Base-by-base conservation (phyloP, 2,888 invertebrate species). In the Napeogenes inachia region DNA sequence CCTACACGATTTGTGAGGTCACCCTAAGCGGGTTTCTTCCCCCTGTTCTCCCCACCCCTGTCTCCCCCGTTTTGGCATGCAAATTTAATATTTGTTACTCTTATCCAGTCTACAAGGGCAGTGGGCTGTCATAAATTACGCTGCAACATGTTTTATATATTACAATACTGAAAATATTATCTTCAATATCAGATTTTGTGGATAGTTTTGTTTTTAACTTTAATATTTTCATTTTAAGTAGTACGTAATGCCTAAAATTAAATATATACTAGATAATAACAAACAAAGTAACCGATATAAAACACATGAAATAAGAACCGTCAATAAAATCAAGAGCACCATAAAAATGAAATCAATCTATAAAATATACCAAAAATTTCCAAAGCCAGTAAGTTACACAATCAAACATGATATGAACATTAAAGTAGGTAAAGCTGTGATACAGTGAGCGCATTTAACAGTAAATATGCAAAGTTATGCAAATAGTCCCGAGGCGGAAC, bases 41-140 rank as follows among this genome's bases (percentile, higher is more conserved):
- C 66, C 47, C 32, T 58, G 61, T 56, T 57, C 60, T 56, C 60
- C 65, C 62, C 21, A 59, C 63, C 65, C 63, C 46, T 58, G 57
- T n/a, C 32, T 53, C 54, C 58, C 60, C 65, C 54, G 46, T 50
- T 81, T 74, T 78, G 81, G 76, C 81, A 87, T 87, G 87, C 84
- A 88, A 89, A 89, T 89, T 86, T 87, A 81, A 87, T 85, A 80
- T 80, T 50, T 82, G 82, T 85, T 86, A 85, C 83, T 87, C 84
- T 86, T 85, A 85, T 83, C 67, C 74, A 84, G 82, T 84, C 84
- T 78, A 85, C 88, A 87, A 89, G 89, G 88, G 85, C 87, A 89
- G 81, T 84, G 79, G 84, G 82, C 71, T n/a, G 47, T 50, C 12
- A 12, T 50, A 30, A 50, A 30, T 50, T 50, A 10, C 21, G 50